A percentile compares a stretch with the other conserved stretches of the same genome.
Conservation (phyloP, 2,113 vertebrate genomes). For the Todiramphus saurophagus region DNA sequence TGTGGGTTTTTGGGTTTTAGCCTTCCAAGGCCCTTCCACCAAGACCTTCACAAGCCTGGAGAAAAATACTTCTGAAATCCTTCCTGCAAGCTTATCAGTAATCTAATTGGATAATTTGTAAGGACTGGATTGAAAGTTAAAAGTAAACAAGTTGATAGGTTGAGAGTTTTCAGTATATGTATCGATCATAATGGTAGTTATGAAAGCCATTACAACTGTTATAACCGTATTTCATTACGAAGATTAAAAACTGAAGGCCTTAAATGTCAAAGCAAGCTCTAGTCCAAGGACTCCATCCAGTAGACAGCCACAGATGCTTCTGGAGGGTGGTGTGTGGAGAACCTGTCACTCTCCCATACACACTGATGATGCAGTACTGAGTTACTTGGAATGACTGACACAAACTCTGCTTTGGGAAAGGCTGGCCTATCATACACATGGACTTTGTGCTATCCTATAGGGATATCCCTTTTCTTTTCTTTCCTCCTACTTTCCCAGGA, state of each 20-base stretch:
- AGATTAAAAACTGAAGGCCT: background rate
- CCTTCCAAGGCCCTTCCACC: background rate
- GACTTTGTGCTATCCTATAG: background rate
- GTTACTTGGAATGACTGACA: background rate
- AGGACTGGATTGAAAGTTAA: background rate
- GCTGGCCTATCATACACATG: rapidly evolving
- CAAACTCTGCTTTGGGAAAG: background rate
- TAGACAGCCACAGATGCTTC: background rate
- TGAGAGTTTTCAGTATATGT: background rate
- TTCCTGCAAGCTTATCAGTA: background rate
- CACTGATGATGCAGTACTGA: rapidly evolving
- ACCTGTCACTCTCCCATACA: background rate
- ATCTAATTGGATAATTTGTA: constrained; percentile 5
- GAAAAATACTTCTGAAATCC: background rate
- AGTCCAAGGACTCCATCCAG: background rate
- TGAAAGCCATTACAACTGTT: background rate
- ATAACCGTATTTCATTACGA: background rate
- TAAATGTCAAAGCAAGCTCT: background rate
- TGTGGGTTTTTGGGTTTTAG: background rate
- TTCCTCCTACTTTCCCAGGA: background rate
- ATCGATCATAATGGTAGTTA: background rate
- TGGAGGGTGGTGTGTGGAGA: background rate
- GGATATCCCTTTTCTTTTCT: background rate
- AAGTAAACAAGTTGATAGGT: constrained; percentile 3
- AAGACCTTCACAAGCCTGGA: background rate